Conservation (phyloP, 2,113 vertebrate species). For the Solea senegalensis region DNA sequence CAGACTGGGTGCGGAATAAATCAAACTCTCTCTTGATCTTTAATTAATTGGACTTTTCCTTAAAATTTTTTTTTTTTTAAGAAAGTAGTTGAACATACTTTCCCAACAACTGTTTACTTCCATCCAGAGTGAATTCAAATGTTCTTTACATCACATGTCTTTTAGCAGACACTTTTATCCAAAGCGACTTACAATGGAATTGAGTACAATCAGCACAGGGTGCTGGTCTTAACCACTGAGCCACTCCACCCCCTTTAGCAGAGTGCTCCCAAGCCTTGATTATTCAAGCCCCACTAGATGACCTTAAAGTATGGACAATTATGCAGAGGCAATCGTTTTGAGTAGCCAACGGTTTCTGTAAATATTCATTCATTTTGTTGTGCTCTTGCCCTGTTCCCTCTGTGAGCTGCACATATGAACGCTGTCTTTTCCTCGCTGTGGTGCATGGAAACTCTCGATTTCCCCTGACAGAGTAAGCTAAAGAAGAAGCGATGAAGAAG, state of each 20-base stretch:
- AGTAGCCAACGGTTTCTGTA: slow-evolving; percentile 52
- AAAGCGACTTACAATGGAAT: too few relatives aligned
- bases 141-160: too few relatives aligned
- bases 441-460: slow-evolving; percentile 34
- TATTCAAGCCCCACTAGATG: slow-evolving; percentile 35
- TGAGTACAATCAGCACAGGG: too few relatives aligned
- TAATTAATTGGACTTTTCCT: slow-evolving; percentile 10
- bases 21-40: slow-evolving; percentile 8
- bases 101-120: slow-evolving; percentile 40
- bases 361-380: slow-evolving; percentile 57
- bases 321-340: slow-evolving; percentile 49
- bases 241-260: too few relatives aligned
- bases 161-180: too few relatives aligned
- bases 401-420: slow-evolving; percentile 32
- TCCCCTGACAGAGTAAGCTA: slow-evolving; percentile 45
- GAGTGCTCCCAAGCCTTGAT: slow-evolving; percentile 36
- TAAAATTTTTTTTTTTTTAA: slow-evolving; percentile 3
- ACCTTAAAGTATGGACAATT: slow-evolving; percentile 57
- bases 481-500: slow-evolving; percentile 43
- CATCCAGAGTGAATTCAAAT: slow-evolving; percentile 19
- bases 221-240: too few relatives aligned
- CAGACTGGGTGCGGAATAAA: slow-evolving; percentile 9
- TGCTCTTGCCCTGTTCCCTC: slow-evolving; percentile 9
- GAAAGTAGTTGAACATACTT: slow-evolving; percentile 13
- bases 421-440: slow-evolving; percentile 34